Base-by-base conservation (phyloP, 1,140 invertebrate species). In the Drosophila watanabei region DNA sequence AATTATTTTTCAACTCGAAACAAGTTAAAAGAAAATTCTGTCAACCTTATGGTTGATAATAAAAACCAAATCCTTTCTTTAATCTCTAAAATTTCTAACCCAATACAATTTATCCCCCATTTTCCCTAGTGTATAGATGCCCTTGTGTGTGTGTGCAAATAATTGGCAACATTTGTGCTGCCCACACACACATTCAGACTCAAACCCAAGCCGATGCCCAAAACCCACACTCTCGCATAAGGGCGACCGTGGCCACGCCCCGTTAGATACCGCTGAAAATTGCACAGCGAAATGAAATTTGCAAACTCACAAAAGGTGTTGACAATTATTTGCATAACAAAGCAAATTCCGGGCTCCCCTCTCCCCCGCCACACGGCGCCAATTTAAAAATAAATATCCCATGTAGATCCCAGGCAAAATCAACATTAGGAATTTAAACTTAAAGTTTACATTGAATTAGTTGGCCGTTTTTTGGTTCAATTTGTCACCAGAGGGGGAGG, bases 241-340 rank as follows among this genome's bases (percentile, higher is more conserved):
- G 48, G 61, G 33, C 71, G 68, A 49, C 60, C 52, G 76, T 37
- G 57, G 35, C 64, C 69, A 65, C 80, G 80, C 80, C 80, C 80
- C 56, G 80, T 68, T 83, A 60, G 65, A 58, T 65, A 83, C 75
- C 80, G 52, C 64, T 76, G 65, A 59, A 82, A 82, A 81, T 76
- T 63, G 65, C 65, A 82, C 60, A 83, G 79, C 80, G 52, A 76
- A 84, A 84, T 84, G 76, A 84, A 84, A 84, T 84, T 84, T 84
- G 81, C 81, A 80, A 84, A 84, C 81, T 79, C 76, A 76, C 81
- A 84, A 84, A 84, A 84, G 82, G 82, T 84, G 82, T 84, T 84
- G 82, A 84, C 82, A 84, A 84, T 84, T 84, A 84, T 84, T 84
- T 84, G 82, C 82, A 84, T 84, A 84, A 90, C 85, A 90, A 90